Evolutionary conservation across 2,113 vertebrate species (phyloP), one percentile per base, ranked within the genome.

Genomic region (Scalopus aquaticus): DNA sequence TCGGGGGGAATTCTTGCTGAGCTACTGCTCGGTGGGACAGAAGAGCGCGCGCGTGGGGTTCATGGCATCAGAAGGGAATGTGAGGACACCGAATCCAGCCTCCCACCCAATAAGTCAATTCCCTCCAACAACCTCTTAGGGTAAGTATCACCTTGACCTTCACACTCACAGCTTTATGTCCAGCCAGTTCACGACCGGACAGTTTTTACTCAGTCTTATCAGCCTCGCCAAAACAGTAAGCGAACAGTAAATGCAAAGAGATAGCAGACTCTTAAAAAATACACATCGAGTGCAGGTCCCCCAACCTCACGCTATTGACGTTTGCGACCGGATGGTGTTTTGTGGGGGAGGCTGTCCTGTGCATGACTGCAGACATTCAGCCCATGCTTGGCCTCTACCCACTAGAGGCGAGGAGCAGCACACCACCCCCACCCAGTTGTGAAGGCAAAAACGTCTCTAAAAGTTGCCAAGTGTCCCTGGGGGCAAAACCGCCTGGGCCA

Each of bases 221-320:
- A 44, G 73, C 13, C 22, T 94, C 70, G 80, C 26, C 44, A 72
- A 95, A 93, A 70, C 17, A 37, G 62, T 76, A 60, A 93, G 77
- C 54, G 88, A 93, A 72, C 17, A 37, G 62, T 72, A 60, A 93
- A 81, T 62, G 88, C 93, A 72, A 49, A 64, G 10, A 92, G 58
- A 93, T 28, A 46, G 42, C n/a, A 85, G 65, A 95, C 62, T 49
- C 46, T 60, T 84, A 86, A 49, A 88, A 95, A 87, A 44, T 11
- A 22, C 49, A n/a, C 70, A 16, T 83, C 65, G 79, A 80, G 22
- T 56, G 5, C 30, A 84, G 83, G 32, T 32, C 90, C 81, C 72
- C 93, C 46, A 90, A 4, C 20, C 28, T 82, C 11, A 70, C 26
- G 58, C 22, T 54, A 13, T 12, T 77, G 65, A 85, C 39, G 86